Evolutionary conservation across 2,888 invertebrate species (phyloP), one percentile per base, ranked within the genome.

Genomic region (Eristalis tenax): DNA sequence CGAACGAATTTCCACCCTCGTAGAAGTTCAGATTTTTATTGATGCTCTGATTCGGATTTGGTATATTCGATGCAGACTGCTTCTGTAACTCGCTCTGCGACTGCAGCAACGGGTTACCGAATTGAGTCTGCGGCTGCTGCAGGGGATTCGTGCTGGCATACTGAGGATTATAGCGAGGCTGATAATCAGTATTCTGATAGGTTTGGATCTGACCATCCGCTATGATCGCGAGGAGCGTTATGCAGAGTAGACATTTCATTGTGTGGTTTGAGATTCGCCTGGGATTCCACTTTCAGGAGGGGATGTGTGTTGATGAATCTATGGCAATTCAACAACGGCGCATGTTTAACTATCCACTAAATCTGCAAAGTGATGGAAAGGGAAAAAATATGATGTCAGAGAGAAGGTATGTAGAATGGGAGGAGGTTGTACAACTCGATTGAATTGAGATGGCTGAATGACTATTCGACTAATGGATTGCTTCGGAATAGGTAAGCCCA

Each of bases 161-260:
- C 15, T 90, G 88, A 0, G 91, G 91, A 88, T 92, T 92, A 78
- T 91, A 92, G n/a, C 91, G 91, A 3, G 92, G 91, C 82, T 91
- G 90, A 66, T 92, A 92, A 10, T 91, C 92, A 69, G 91, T 90
- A 61, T 90, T 91, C 66, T 91, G 91, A 22, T 76, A 80, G 3
- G 61, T 22, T 15, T 81, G 77, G 2, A 73, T 57, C 43, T 85
- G 85, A 2, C 69, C 82, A 3, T 82, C 64, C 56, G 77, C 59
- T 2, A 74, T 57, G 10, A 77, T 13, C 2, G 28, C 85, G 10
- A 78, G 59, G 2, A 82, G 64, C 4, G 61, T 26, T n/a, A 68
- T 13, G 23, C 66, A 18, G 0, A 82, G 18, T 40, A 74, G 40
- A n/a, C 43, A 50, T n/a, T 73, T 82, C 85, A 86, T 85, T 59